Evolutionary conservation across 2,113 vertebrate genomes (phyloP).

Genomic region (Poicephalus gulielmi): DNA sequence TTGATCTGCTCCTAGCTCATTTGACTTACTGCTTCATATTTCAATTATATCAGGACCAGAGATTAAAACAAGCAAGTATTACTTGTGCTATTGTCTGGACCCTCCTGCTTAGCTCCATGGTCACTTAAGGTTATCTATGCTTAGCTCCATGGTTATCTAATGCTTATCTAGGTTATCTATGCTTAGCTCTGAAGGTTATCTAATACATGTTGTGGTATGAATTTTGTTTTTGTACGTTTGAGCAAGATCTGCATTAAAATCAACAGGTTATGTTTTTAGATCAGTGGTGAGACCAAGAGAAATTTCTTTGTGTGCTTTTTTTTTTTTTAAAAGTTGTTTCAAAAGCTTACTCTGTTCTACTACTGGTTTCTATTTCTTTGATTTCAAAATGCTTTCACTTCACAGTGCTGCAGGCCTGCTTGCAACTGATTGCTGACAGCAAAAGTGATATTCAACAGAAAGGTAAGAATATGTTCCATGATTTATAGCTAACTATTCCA

Average conservation of each 20-base stretch:
- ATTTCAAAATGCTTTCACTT: slow-evolving; percentile 52
- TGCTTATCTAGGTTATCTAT: not conserved
- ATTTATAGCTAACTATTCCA: not conserved
- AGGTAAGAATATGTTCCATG: slow-evolving; percentile 75
- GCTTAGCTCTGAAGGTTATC: not conserved
- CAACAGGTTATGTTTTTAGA: not conserved
- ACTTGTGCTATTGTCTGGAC: not conserved
- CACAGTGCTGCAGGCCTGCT: slow-evolving; percentile 86
- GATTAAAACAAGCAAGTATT: not conserved
- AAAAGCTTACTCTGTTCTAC: not conserved
- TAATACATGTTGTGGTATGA: not conserved
- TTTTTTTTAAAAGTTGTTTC: not conserved
- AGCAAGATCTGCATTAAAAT: not conserved
- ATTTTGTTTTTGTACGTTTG: not conserved
- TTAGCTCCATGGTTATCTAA: too few relatives aligned
- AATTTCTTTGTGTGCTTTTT: not conserved
- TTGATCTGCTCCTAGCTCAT: not conserved
- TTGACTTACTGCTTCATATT: not conserved
- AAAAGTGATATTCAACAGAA: slow-evolving; percentile 79
- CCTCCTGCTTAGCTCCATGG: not conserved
- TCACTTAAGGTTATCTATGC: not conserved
- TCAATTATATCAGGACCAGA: not conserved
- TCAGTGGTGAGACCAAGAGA: not conserved
- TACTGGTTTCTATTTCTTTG: not conserved
- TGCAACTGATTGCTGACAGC: slow-evolving; percentile 89